Evolutionary conservation across 2,888 invertebrate genomes (phyloP).

Genomic region (Harmothoe impar): DNA sequence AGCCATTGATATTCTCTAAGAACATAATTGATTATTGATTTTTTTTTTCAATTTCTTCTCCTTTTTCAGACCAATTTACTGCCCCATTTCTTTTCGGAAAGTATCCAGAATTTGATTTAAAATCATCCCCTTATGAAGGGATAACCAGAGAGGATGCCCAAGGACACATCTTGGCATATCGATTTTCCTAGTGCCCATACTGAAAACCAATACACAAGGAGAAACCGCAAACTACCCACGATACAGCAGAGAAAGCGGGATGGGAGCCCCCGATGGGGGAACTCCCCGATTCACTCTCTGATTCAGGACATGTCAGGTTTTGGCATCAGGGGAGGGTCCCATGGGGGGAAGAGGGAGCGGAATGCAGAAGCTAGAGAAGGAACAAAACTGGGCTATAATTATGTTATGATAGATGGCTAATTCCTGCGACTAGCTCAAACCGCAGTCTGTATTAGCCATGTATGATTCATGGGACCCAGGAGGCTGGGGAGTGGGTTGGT

Average conservation of each 20-base stretch:
- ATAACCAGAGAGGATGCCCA: not conserved
- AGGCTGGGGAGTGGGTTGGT: not conserved
- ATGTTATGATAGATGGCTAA: slow-evolving; percentile 26
- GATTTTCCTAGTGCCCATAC: not conserved
- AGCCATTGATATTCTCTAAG: too few species aligned
- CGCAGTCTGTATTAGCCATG: not conserved
- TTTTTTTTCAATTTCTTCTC: too few species aligned
- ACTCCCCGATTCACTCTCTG: too few species aligned
- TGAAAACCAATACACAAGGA: not conserved
- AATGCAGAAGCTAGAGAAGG: not conserved
- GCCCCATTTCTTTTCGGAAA: too few species aligned
- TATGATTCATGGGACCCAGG: not conserved
- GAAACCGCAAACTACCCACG: not conserved
- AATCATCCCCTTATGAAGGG: not conserved
- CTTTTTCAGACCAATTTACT: too few species aligned
- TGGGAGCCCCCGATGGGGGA: not conserved
- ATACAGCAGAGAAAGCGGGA: not conserved
- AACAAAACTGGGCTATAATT: not conserved
- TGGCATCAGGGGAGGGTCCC: not conserved
- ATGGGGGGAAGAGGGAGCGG: not conserved
- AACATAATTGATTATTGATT: too few species aligned
- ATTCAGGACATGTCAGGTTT: too few species aligned
- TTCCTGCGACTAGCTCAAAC: not conserved
- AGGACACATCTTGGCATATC: not conserved
- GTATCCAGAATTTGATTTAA: not conserved